Evolutionary conservation across 2,113 vertebrate species (phyloP).

Genomic region (Malaclemys terrapin): DNA sequence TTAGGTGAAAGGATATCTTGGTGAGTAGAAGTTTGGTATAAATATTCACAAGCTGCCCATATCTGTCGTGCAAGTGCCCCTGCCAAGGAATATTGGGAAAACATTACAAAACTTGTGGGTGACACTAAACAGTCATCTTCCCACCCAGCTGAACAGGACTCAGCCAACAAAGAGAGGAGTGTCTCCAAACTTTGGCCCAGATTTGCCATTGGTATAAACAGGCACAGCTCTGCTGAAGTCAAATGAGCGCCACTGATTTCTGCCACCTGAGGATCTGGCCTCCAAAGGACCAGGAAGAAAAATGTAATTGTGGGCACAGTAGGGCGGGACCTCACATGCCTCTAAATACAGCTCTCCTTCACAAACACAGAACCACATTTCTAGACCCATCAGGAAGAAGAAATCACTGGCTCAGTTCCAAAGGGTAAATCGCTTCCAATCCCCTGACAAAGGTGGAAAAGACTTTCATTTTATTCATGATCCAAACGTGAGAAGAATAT

Average conservation of each 20-base stretch:
- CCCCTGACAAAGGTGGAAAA: neutral
- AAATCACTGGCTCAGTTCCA: neutral
- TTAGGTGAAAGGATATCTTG: conserved; percentile 94
- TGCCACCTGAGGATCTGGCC: neutral
- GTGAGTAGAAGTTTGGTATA: conserved; percentile 90
- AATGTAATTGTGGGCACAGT: neutral
- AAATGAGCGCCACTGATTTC: neutral
- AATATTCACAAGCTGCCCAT: conserved; percentile 90
- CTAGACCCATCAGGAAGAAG: neutral
- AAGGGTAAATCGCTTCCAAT: neutral
- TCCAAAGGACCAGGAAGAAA: neutral
- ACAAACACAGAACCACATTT: neutral
- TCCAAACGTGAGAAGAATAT: neutral
- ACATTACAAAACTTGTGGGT: neutral
- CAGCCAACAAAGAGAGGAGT: neutral
- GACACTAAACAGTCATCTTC: neutral
- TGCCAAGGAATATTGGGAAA: conserved; percentile 47
- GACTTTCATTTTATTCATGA: neutral
- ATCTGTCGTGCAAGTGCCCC: conserved; percentile 91
- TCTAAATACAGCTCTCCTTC: neutral
- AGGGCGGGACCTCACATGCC: neutral
- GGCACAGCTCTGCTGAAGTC: neutral
- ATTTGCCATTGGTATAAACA: rapidly evolving
- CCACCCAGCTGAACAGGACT: neutral
- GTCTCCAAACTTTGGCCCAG: neutral